Percentiles rank a stretch among this genome's conserved stretches.
phyloP scores from a whole-genome alignment of 2,113 vertebrate genomes.

The Camelus dromedarius region DNA sequence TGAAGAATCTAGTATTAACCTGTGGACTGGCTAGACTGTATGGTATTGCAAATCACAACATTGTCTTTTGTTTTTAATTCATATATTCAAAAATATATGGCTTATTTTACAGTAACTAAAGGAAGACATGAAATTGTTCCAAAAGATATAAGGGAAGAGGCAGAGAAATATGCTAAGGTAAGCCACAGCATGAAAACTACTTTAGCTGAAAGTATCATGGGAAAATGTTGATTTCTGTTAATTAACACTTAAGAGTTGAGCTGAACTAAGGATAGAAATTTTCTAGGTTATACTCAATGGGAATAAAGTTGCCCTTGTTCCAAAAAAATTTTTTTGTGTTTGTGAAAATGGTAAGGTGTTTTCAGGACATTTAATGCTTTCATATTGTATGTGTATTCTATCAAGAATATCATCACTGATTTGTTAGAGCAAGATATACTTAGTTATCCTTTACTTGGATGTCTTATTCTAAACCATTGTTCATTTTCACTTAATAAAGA shows the following conservation, averaged over 20 bases:
- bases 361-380: background rate
- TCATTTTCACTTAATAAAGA: conserved; percentile 25
- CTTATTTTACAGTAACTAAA: conserved; percentile 92
- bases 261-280: background rate
- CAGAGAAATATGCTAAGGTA: conserved; percentile 99
- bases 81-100: conserved; percentile 22
- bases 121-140: conserved; percentile 97
- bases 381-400: background rate
- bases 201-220: background rate
- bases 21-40: background rate
- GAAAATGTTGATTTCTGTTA: background rate
- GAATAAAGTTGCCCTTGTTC: conserved; percentile 33
- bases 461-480: background rate
- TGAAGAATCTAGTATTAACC: background rate
- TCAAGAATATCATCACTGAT: background rate
- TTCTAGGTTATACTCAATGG: conserved; percentile 27
- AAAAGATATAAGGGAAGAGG: conserved; percentile 96
- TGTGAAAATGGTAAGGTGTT: background rate
- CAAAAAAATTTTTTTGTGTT: background rate
- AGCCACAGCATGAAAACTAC: conserved; percentile 47
- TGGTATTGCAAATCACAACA: background rate
- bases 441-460: background rate
- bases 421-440: background rate
- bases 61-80: conserved; percentile 32
- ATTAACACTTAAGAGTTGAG: background rate